These are phyloP conservation scores for Rhabdophis nuchalis DNA, from an alignment of 2,797 vertebrate species.

Conservation along the genomic window DNA sequence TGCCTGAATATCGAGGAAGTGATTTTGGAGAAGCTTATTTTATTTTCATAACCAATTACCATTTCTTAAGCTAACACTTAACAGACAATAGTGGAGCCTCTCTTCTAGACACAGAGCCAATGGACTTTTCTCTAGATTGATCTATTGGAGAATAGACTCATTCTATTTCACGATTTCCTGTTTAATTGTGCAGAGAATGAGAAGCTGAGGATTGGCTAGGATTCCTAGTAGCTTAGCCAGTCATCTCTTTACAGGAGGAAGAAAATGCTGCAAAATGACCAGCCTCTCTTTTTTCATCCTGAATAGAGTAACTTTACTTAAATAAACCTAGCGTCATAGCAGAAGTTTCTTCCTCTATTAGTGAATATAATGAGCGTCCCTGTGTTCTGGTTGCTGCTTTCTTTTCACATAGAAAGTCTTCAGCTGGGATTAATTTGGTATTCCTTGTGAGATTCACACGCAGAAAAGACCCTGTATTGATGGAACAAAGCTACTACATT, in stretches of 20 bases:
- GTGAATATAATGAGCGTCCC: constrained; percentile 45
- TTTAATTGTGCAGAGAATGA: constrained; percentile 49
- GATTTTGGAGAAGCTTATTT: neutral
- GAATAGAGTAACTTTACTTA: constrained; percentile 50
- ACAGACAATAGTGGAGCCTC: neutral
- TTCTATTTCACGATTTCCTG: constrained; percentile 54
- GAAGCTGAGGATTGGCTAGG: constrained; percentile 41
- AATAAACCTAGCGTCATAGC: constrained; percentile 55
- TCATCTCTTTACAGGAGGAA: constrained; percentile 45
- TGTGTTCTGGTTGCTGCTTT: constrained; percentile 34
- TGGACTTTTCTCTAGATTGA: constrained; percentile 18
- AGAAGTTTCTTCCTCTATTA: constrained; percentile 35
- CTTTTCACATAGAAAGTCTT: constrained; percentile 18
- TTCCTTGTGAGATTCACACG: neutral
- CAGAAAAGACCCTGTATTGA: constrained; percentile 3
- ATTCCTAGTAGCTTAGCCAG: constrained; percentile 41
- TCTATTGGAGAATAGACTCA: constrained; percentile 44
- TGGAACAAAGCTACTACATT: constrained; percentile 13
- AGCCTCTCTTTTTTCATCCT: neutral
- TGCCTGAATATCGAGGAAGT: neutral
- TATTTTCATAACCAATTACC: neutral
- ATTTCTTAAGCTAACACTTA: neutral
- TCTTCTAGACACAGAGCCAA: constrained; percentile 39
- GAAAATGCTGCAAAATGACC: constrained; percentile 52
- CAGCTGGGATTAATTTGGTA: constrained; percentile 30